phyloP scores from a whole-genome alignment of 2,797 vertebrate genomes.

The Smutsia temminckii region DNA sequence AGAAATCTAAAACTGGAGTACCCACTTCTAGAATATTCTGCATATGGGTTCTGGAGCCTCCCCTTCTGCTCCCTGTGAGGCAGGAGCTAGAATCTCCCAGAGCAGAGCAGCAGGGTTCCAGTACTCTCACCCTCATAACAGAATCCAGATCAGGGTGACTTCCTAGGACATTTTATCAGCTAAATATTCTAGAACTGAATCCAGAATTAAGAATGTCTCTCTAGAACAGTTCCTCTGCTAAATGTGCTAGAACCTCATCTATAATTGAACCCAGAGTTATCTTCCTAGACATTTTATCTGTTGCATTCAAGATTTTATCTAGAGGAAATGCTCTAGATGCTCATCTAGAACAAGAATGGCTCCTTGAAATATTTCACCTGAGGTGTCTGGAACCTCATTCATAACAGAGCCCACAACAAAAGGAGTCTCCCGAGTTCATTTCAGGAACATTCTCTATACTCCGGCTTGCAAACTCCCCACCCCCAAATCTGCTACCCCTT shows the following conservation, averaged over 20 bases:
- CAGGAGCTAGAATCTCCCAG: not conserved
- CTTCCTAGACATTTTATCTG: not conserved
- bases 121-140: not conserved
- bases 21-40: not conserved
- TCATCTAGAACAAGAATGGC: conserved; percentile 41
- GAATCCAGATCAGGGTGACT: not conserved
- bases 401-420: not conserved
- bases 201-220: conserved; percentile 4
- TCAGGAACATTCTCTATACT: not conserved
- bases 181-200: not conserved
- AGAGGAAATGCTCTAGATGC: not conserved
- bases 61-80: not conserved
- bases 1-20: conserved; percentile 11
- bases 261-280: not conserved
- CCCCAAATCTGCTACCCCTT: not conserved
- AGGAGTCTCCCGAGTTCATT: not conserved
- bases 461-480: not conserved
- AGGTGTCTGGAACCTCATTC: not conserved
- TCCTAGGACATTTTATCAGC: not conserved
- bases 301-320: conserved; percentile 43
- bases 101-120: not conserved
- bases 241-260: not conserved
- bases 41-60: not conserved
- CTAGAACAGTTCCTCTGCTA: not conserved
- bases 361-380: conserved; percentile 4